Evolutionary conservation across 2,113 vertebrate genomes (phyloP), one percentile per base, ranked within the genome.

Genomic region (Corydoras maculifer): DNA sequence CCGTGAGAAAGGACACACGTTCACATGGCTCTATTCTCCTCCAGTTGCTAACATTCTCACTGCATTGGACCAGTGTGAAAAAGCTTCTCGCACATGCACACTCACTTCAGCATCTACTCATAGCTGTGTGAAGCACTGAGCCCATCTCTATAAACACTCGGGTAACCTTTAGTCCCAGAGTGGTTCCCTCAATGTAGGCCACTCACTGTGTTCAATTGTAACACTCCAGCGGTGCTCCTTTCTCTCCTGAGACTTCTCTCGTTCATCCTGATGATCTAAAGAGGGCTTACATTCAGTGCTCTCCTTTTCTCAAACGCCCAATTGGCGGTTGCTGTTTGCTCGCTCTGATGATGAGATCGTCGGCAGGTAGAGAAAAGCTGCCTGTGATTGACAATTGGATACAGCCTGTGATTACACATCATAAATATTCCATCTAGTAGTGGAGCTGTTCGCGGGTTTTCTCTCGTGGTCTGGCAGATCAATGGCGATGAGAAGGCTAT

Each of bases 121-220:
- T 32, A 43, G 30, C 50, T 55, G 50, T 70, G 62, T 70, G 64
- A 69, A 73, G 54, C 48, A 73, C 66, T 75, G 63, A 66, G 62
- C 77, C 68, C 71, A 72, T 69, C 73, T 69, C 70, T 61, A 69
- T 75, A 78, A 78, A 78, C 73, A 75, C 73, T 78, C 62, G 43
- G 72, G 60, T 74, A 71, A 77, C 63, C 76, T 70, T 53, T 68
- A 29, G 68, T 58, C 57, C 72, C 72, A 74, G 30, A 65, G 59
- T 77, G 67, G 25, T 65, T 62, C 35, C 53, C 31, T 43, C 65
- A 51, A 65, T 67, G 72, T 68, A 74, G 72, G 50, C 58, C 25
- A 54, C 65, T 68, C 54, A 8, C 55, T 49, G 29, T 43, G 35
- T 55, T 43, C n/a, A 49, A 57, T 68, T 68, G 65, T 57, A 62